Base-by-base conservation (phyloP, 2,797 vertebrate genomes). In the Ciconia nigra region DNA sequence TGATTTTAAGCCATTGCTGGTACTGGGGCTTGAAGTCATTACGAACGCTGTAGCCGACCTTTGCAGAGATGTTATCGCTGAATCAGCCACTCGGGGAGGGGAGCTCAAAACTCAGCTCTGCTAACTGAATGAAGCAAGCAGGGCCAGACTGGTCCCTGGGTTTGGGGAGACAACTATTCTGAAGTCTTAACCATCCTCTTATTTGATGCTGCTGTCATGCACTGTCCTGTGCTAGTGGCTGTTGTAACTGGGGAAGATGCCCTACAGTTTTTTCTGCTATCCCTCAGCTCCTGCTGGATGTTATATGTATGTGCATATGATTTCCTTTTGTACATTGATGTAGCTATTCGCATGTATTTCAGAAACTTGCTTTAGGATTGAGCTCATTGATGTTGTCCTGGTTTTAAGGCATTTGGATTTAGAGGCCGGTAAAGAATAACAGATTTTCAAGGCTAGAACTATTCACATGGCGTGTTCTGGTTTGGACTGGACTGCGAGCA, bases 41-140 rank as follows among this genome's bases (percentile, higher is more conserved):
- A 11, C 3, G 1, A 11, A 4, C 0, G 2, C 41, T 42, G 52
- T 28, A 13, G 21, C 19, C 1, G 3, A 16, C 44, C n/a, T 58
- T 22, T 35, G 51, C 62, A 37, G 33, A 54, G 46, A 18, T n/a
- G 37, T 22, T n/a, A 22, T 20, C 1, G 0, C 66, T 13, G 15
- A 7, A 21, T 41, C n/a, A 35, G 39, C 59, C 0, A 2, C 22
- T 37, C 5, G 1, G 46, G 52, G 19, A 10, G 5, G 41, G 37
- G 7, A 46, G 47, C 54, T 29, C 39, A 1, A 2, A 58, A 15
- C 29, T 59, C 15, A 2, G 29, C 49, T 41, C 44, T 19, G 1
- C 33, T 26, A 13, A 22, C 5, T 20, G 21, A 52, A 39, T 39
- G 37, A 39, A 29, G 62, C 29, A 35, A 54, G 14, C 41, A n/a